Evolutionary conservation across 2,888 invertebrate genomes (phyloP).

Genomic region (Eurois occulta): DNA sequence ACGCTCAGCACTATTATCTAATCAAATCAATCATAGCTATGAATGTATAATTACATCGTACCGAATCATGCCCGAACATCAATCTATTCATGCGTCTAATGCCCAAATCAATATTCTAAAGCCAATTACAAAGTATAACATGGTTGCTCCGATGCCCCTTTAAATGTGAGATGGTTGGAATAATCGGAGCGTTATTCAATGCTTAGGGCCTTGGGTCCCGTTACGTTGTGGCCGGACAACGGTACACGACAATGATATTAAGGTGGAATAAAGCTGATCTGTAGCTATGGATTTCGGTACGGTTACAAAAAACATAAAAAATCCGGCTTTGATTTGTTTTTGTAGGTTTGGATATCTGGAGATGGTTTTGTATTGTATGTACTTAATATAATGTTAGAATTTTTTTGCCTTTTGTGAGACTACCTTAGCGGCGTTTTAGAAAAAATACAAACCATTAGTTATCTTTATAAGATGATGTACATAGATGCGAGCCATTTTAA

Average conservation of each 20-base stretch:
- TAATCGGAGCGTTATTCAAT: constrained; percentile 71
- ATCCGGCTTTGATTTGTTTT: constrained; percentile 35
- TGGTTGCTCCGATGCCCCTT: constrained; percentile 50
- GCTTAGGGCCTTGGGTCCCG: constrained; percentile 83
- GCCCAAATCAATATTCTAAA: constrained; percentile 47
- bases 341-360: constrained; percentile 19
- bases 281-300: constrained; percentile 66
- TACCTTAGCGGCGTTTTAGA: too few relatives aligned
- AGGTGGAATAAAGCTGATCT: constrained; percentile 74
- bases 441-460: neutral
- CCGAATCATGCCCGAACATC: constrained; percentile 33
- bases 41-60: constrained; percentile 33
- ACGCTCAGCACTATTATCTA: constrained; percentile 2
- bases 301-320: constrained; percentile 50
- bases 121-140: constrained; percentile 24
- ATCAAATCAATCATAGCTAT: constrained; percentile 27
- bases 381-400: neutral
- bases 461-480: neutral
- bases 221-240: constrained; percentile 77
- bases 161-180: constrained; percentile 73
- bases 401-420: neutral
- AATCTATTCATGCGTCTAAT: constrained; percentile 35
- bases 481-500: neutral
- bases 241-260: constrained; percentile 82
- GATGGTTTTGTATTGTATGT: constrained; percentile 15